Conservation (phyloP, 2,113 vertebrate species). For the Lasiurus cinereus region DNA sequence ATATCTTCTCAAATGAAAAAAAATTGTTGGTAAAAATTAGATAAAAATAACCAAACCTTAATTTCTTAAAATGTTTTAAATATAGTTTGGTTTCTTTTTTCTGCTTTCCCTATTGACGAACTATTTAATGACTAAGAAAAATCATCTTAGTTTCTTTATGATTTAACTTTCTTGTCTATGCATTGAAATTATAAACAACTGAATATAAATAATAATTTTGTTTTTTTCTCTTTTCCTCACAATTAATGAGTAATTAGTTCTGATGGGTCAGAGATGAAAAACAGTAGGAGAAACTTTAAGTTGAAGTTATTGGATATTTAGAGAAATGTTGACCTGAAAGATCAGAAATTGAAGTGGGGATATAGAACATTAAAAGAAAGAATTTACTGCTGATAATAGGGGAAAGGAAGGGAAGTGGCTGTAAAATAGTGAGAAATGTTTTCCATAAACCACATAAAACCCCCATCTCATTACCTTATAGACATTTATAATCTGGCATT, state of each 20-base stretch:
- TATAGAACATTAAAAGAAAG: conserved; percentile 38
- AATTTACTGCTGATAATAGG: conserved; percentile 64
- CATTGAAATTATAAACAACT: not conserved
- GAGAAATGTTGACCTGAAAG: not conserved
- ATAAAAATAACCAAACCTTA: not conserved
- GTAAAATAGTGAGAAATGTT: conserved; percentile 44
- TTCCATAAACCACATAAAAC: conserved; percentile 60
- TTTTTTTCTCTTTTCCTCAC: not conserved
- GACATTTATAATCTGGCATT: conserved; percentile 35
- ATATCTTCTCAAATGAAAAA: not conserved
- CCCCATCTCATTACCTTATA: not conserved
- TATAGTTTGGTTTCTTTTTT: not conserved
- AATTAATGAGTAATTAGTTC: not conserved
- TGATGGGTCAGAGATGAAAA: conserved; percentile 2
- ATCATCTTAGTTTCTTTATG: conserved; percentile 6
- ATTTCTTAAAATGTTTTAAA: conserved; percentile 50
- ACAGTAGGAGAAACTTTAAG: conserved; percentile 3
- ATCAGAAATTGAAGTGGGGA: conserved; percentile 25
- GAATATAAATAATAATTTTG: not conserved
- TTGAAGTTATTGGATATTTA: not conserved
- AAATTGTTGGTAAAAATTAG: conserved; percentile 28
- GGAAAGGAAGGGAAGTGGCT: conserved; percentile 12
- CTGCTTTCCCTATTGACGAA: not conserved
- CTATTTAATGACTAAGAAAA: not conserved
- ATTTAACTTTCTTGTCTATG: conserved; percentile 34